These are phyloP conservation scores for Calameuta idolon DNA, from an alignment of 2,888 invertebrate species.

Conservation along the genomic window DNA sequence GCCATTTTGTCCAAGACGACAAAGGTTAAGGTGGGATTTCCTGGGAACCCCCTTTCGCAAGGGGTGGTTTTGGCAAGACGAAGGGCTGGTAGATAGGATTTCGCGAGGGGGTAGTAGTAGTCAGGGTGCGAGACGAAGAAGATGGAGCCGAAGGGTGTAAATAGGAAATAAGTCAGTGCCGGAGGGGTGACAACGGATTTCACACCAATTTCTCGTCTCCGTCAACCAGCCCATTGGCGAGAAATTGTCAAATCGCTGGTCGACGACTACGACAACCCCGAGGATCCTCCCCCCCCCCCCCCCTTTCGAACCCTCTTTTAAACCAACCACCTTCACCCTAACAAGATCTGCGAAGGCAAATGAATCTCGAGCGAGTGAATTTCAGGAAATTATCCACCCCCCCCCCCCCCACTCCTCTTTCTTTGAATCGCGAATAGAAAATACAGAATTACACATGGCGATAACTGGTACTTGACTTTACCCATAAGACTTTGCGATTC, in stretches of 20 bases:
- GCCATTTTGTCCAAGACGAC: slow-evolving; percentile 59
- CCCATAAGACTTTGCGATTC: background rate
- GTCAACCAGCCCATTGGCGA: slow-evolving; percentile 57
- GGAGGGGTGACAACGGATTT: slow-evolving; percentile 61
- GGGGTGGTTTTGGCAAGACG: slow-evolving; percentile 24
- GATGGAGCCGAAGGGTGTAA: slow-evolving; percentile 35
- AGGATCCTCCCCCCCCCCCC: slow-evolving; percentile 19
- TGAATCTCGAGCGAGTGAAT: slow-evolving; percentile 25
- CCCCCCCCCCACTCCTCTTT: no score
- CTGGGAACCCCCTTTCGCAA: slow-evolving; percentile 38
- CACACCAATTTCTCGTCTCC: slow-evolving; percentile 63
- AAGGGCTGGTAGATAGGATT: slow-evolving; percentile 18
- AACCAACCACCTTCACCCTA: slow-evolving; percentile 19
- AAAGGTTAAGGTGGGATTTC: slow-evolving; percentile 43
- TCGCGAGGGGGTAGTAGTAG: background rate
- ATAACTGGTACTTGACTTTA: background rate
- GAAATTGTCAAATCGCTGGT: slow-evolving; percentile 63
- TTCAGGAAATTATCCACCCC: background rate
- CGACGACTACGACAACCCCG: slow-evolving; percentile 31
- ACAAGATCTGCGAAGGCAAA: slow-evolving; percentile 39
- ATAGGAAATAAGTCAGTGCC: slow-evolving; percentile 66
- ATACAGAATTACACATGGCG: background rate
- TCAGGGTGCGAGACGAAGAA: background rate
- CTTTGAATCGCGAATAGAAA: background rate
- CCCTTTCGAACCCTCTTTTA: slow-evolving; percentile 9